A percentile compares a stretch with the other conserved stretches of the same genome.
Conservation (phyloP, 1,140 invertebrate genomes). For the Gonatopus flavifemur region DNA sequence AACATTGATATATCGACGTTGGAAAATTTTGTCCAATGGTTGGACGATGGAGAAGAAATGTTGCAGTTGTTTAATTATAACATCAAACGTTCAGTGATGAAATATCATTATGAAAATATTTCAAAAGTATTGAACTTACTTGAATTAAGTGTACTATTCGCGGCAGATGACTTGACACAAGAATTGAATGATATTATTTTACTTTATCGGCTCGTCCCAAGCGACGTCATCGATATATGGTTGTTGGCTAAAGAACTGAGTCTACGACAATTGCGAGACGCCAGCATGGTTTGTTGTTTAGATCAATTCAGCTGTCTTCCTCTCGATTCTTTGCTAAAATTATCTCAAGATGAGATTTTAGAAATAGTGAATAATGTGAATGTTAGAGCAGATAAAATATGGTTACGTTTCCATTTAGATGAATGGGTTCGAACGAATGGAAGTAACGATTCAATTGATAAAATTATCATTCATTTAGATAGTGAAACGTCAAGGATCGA, state of each 20-base stretch:
- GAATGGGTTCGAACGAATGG: slow-evolving; percentile 13
- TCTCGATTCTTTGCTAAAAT: neutral
- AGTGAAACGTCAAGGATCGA: neutral
- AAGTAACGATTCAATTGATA: neutral
- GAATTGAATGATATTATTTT: slow-evolving; percentile 24
- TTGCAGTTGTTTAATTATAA: neutral
- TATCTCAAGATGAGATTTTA: slow-evolving; percentile 20
- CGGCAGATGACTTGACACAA: slow-evolving; percentile 25
- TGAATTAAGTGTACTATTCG: slow-evolving; percentile 30
- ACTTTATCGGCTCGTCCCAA: slow-evolving; percentile 15
- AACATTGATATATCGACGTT: slow-evolving; percentile 20
- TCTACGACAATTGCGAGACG: slow-evolving; percentile 18
- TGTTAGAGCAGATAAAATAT: slow-evolving; percentile 3
- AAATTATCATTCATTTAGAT: neutral
- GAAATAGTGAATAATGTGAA: slow-evolving; percentile 31
- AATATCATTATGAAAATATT: slow-evolving; percentile 19
- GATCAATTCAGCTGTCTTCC: slow-evolving; percentile 35
- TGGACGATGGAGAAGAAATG: slow-evolving; percentile 8
- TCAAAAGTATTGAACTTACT: slow-evolving; percentile 24
- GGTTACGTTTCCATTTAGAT: neutral
- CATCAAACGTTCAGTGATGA: slow-evolving; percentile 19
- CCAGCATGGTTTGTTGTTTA: slow-evolving; percentile 28
- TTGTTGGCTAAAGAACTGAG: slow-evolving; percentile 27
- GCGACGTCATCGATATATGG: slow-evolving; percentile 32
- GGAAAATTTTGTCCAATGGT: slow-evolving; percentile 35